These are phyloP conservation scores for Malacoraja senta DNA, from an alignment of 2,797 vertebrate species.

Conservation along the genomic window DNA sequence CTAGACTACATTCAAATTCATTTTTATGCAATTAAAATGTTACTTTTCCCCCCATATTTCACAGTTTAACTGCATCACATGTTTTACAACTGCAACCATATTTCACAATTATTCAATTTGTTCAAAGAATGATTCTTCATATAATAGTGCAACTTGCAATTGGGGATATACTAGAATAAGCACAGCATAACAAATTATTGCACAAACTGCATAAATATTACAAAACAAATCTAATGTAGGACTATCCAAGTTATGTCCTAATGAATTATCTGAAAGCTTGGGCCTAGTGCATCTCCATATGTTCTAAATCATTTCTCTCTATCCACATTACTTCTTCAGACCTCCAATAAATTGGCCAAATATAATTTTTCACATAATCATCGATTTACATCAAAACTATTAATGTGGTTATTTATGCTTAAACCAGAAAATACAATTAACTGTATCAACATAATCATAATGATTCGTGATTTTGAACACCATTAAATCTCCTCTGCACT, in stretches of 20 bases:
- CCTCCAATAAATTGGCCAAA: too few species aligned
- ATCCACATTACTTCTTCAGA: too few species aligned
- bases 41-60: not conserved
- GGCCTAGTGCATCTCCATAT: not conserved
- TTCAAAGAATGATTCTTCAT: not conserved
- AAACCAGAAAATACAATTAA: too few species aligned
- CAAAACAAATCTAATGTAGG: not conserved
- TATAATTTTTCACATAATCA: too few species aligned
- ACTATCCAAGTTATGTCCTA: not conserved
- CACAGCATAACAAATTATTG: not conserved
- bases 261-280: not conserved
- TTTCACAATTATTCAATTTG: not conserved
- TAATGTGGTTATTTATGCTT: too few species aligned
- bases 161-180: not conserved
- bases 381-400: too few species aligned
- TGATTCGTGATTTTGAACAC: too few species aligned
- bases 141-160: not conserved
- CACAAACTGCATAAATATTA: not conserved
- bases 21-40: not conserved
- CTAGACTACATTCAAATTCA: not conserved
- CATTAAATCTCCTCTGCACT: too few species aligned
- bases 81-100: too few species aligned
- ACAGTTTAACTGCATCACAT: not conserved
- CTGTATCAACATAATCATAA: too few species aligned
- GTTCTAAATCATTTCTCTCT: too few species aligned